Conservation (phyloP, 1,140 invertebrate species). For the Solen grandis region DNA sequence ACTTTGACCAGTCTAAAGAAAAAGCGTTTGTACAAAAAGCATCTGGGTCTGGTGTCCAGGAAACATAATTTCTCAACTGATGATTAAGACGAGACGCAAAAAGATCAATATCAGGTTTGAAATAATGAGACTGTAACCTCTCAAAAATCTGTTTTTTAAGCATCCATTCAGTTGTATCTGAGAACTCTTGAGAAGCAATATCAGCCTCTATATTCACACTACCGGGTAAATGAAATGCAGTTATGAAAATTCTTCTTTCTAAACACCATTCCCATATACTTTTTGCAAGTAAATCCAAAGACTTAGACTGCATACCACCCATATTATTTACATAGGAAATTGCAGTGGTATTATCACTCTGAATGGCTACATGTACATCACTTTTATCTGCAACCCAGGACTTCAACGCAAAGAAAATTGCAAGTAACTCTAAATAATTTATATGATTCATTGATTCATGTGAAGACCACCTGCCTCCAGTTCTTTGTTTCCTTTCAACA, state of each 20-base stretch:
- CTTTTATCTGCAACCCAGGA: neutral
- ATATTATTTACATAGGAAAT: constrained; percentile 39
- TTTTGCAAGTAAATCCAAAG: no score
- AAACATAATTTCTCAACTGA: constrained; percentile 5
- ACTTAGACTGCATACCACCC: no score
- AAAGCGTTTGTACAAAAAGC: neutral
- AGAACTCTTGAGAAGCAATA: constrained; percentile 30
- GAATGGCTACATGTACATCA: no score
- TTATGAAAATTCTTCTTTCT: no score
- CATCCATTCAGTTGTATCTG: constrained; percentile 22
- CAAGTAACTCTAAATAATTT: no score
- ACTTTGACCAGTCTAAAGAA: no score
- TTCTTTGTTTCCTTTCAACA: neutral
- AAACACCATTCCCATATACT: no score
- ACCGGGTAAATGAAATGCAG: no score
- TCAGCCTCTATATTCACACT: constrained; percentile 51
- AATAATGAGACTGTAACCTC: constrained; percentile 8
- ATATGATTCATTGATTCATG: constrained; percentile 2
- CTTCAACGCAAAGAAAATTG: no score
- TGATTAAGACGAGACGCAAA: constrained; percentile 21
- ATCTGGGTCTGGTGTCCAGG: constrained; percentile 13
- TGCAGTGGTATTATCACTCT: constrained; percentile 26
- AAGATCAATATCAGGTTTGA: constrained; percentile 14
- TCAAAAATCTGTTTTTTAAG: constrained; percentile 28
- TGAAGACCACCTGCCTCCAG: constrained; percentile 15